Evolutionary conservation across 2,797 vertebrate genomes (phyloP).

Genomic region (Hylomyscus alleni): DNA sequence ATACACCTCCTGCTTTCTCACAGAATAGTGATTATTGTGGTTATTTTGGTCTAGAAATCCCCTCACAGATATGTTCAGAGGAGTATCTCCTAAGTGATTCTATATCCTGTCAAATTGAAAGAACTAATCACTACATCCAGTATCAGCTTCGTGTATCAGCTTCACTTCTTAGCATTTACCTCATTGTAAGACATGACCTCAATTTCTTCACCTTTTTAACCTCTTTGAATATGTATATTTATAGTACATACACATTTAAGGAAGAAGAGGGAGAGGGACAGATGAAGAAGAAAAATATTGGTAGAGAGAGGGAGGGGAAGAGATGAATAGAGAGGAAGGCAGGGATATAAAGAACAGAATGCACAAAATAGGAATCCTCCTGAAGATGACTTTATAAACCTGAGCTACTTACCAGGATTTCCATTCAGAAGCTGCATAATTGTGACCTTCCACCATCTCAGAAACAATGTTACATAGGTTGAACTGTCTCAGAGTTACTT

Average conservation of each 20-base stretch:
- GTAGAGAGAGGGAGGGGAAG: accelerated
- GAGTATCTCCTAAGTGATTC: not conserved
- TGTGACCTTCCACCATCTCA: not conserved
- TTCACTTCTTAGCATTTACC: not conserved
- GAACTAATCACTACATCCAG: not conserved
- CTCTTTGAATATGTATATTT: not conserved
- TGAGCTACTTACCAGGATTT: not conserved
- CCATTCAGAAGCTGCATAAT: not conserved
- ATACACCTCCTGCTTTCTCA: not conserved
- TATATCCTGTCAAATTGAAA: not conserved
- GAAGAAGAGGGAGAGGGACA: not conserved
- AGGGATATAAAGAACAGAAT: not conserved
- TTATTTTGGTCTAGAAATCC: not conserved
- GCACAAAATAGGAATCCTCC: not conserved
- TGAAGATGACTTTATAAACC: not conserved
- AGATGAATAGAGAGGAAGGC: not conserved
- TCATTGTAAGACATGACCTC: not conserved
- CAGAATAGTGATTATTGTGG: not conserved
- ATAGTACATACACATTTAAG: no score
- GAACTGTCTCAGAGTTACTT: not conserved
- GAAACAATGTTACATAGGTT: not conserved
- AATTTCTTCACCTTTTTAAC: slow-evolving; percentile 20
- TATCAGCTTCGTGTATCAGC: not conserved
- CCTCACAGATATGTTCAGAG: not conserved
- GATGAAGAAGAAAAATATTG: accelerated